These are phyloP conservation scores for Alloscopus bannaensis DNA, from an alignment of 2,888 invertebrate species.

Conservation along the genomic window DNA sequence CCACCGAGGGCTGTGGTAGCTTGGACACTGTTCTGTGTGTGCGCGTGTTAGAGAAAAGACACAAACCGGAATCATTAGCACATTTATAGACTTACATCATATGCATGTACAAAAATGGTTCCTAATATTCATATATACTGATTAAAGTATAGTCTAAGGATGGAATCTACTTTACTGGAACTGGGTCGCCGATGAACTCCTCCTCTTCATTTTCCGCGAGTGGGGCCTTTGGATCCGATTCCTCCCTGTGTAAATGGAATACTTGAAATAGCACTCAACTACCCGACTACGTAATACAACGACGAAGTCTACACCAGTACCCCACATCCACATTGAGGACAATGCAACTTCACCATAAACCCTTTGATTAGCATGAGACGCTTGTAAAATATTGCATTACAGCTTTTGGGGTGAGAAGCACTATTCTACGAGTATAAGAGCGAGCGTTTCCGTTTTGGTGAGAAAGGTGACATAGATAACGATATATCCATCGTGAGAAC, in stretches of 20 bases:
- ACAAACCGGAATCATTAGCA: slow-evolving; percentile 14
- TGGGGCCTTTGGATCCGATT: slow-evolving; percentile 64
- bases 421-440: too few relatives aligned
- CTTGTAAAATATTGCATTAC: too few relatives aligned
- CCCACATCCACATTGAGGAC: too few relatives aligned
- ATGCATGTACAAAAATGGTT: background rate
- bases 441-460: too few relatives aligned
- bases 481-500: slow-evolving; percentile 32
- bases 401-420: too few relatives aligned
- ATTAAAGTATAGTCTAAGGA: too few relatives aligned
- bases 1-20: slow-evolving; percentile 50
- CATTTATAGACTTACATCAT: slow-evolving; percentile 21
- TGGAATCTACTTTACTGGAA: slow-evolving; percentile 69
- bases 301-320: too few relatives aligned
- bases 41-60: background rate
- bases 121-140: too few relatives aligned
- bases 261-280: too few relatives aligned
- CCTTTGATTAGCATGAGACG: too few relatives aligned
- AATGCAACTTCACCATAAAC: too few relatives aligned
- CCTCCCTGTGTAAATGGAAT: slow-evolving; percentile 42
- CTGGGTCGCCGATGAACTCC: slow-evolving; percentile 65
- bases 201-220: slow-evolving; percentile 66
- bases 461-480: slow-evolving; percentile 17
- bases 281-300: too few relatives aligned
- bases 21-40: slow-evolving; percentile 48